Evolutionary conservation across 2,113 vertebrate genomes (phyloP), one percentile per base, ranked within the genome.

Genomic region (Microtus richardsoni): DNA sequence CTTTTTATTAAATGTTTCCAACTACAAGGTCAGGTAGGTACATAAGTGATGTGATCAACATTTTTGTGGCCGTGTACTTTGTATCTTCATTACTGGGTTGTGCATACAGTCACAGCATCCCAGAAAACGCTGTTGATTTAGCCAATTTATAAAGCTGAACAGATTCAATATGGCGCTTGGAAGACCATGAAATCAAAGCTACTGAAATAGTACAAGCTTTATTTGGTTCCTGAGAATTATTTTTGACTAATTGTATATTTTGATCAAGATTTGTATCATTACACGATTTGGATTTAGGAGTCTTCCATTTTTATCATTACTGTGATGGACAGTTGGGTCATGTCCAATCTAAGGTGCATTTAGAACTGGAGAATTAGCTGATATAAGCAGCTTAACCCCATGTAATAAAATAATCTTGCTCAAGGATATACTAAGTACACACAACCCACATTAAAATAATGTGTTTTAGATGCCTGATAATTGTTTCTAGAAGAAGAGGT

Each of bases 191-290:
- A 78, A 58, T 73, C 54, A 95, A 91, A 91, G 71, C 80, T 62
- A 64, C 88, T 13, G 6, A 95, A 94, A 95, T 73, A 92, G 60
- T 52, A 70, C 91, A 92, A 94, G 70, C 74, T 86, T 95, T 88
- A 90, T 93, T 95, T 93, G 89, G 80, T 58, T 80, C 94, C 82
- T 85, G 41, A 86, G 39, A 89, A 91, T 96, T 95, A 87, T 87
- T 97, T 95, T 89, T 82, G n/a, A 94, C 83, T 79, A 84, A 88
- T 60, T 94, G n/a, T 73, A 39, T 88, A 91, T 92, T 91, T 96
- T 97, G 49, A 86, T 26, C 66, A 95, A 92, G 89, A 94, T 94
- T 93, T 94, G 47, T 92, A 86, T 78, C 68, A 82, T 93, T 87
- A 64, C 22, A 85, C 36, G n/a, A 44, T 88, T 94, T 77, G 83